Conservation (phyloP, 2,797 vertebrate species). For the Eulemur coronatus region DNA sequence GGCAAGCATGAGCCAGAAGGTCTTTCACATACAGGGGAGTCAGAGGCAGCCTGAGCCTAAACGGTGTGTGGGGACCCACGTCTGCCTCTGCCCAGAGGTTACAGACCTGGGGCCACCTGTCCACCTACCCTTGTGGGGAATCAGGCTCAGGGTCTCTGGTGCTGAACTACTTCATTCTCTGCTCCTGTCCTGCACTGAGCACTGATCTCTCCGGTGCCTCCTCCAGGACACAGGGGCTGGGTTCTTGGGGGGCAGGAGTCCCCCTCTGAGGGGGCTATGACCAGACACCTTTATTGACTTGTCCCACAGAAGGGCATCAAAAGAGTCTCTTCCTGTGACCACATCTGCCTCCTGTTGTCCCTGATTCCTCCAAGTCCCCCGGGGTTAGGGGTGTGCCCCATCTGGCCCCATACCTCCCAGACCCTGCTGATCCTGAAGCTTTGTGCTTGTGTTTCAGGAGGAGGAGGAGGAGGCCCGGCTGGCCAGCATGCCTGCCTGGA, state of each 20-base stretch:
- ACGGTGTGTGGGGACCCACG: background rate
- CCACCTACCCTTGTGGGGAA: background rate
- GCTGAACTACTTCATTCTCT: background rate
- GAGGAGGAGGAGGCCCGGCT: slow-evolving; percentile 92
- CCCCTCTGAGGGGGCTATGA: background rate
- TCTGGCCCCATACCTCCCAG: too few species aligned
- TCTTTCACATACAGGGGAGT: background rate
- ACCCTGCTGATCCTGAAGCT: background rate
- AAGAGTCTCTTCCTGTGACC: background rate
- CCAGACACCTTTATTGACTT: background rate
- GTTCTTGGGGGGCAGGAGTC: background rate
- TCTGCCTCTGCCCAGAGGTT: background rate
- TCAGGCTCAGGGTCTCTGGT: background rate
- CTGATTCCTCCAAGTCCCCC: background rate
- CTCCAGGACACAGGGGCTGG: background rate
- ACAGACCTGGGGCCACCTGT: background rate
- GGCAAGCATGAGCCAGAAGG: background rate
- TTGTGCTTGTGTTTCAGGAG: slow-evolving; percentile 85
- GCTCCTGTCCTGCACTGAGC: background rate
- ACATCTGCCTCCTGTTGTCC: background rate
- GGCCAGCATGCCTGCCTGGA: slow-evolving; percentile 97
- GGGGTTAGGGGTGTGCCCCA: background rate
- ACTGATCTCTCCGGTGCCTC: background rate
- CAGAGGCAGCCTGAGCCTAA: background rate
- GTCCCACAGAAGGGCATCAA: background rate